phyloP scores from a whole-genome alignment of 2,113 vertebrate genomes.

The Todiramphus saurophagus region DNA sequence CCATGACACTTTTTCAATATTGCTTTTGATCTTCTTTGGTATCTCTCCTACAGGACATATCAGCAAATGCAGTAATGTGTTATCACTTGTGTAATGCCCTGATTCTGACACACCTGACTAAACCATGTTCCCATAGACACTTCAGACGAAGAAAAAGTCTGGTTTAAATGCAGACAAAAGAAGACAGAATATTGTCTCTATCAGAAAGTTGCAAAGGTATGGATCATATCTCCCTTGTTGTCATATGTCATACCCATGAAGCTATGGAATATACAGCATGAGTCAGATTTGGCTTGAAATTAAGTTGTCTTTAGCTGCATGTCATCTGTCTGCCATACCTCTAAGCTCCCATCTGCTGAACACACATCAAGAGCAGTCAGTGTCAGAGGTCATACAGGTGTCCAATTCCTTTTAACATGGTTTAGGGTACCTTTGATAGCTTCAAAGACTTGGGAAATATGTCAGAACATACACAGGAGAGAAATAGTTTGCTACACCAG shows the following conservation, averaged over 20 bases:
- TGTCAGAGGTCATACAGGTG: not conserved
- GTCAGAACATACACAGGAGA: not conserved
- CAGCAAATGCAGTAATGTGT: not conserved
- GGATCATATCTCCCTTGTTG: not conserved
- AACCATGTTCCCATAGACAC: not conserved
- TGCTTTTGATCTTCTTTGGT: not conserved
- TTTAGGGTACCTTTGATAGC: not conserved
- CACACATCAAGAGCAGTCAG: not conserved
- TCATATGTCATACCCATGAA: accelerated
- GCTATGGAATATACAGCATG: not conserved
- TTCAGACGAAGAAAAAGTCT: not conserved
- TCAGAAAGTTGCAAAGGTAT: not conserved
- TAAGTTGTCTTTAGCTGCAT: not conserved
- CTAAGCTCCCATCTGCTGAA: not conserved
- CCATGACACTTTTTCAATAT: not conserved
- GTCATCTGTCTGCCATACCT: not conserved
- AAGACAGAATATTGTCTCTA: not conserved
- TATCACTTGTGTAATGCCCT: not conserved
- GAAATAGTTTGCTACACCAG: not conserved
- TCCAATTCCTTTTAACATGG: not conserved
- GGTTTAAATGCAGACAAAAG: not conserved
- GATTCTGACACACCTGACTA: not conserved
- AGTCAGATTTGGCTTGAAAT: not conserved
- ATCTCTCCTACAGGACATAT: not conserved
- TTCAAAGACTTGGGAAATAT: not conserved